Evolutionary conservation across 2,113 vertebrate genomes (phyloP), one percentile per base, ranked within the genome.

Genomic region (Phaethon lepturus): DNA sequence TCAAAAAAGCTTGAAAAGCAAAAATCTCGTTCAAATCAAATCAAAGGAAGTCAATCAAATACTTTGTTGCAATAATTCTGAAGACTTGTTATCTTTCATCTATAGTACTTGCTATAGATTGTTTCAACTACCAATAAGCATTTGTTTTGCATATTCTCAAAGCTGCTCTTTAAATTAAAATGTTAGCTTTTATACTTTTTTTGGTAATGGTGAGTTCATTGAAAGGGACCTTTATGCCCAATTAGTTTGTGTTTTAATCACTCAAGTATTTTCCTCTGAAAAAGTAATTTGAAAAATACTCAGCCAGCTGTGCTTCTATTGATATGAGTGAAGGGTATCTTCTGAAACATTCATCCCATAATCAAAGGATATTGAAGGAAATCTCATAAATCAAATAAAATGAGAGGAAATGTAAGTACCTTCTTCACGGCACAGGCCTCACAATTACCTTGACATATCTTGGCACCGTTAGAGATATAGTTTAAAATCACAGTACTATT

Each of bases 271-370:
- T 95, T 89, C 25, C 20, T 50, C 68, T 81, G 44, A 85, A 95
- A 94, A 90, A 71, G n/a, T 78, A 78, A 67, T 91, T 74, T 94
- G 31, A 93, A 89, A 79, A 81, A 55, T 72, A 67, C 52, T 84
- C 76, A 93, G 24, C n/a, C 80, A 94, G n/a, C 80, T 97, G 68
- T 78, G 53, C 44, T 52, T 72, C 76, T 81, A 10, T n/a, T 87
- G 73, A 85, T 68, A 52, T 60, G 17, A 91, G 56, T 81, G 60
- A 94, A 91, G 29, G 31, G 52, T 87, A 90, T 89, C 40, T 90
- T 93, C 89, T 68, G 49, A 87, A 81, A 89, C 50, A 90, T 69
- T 84, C 56, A 87, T 66, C 17, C 31, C 47, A 74, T 77, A 89
- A 87, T 90, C 40, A 79, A 90, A 88, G 12, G 35, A 73, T 62